Evolutionary conservation across 1,140 invertebrate species (phyloP), one percentile per base, ranked within the genome.

Genomic region (Musca domestica): DNA sequence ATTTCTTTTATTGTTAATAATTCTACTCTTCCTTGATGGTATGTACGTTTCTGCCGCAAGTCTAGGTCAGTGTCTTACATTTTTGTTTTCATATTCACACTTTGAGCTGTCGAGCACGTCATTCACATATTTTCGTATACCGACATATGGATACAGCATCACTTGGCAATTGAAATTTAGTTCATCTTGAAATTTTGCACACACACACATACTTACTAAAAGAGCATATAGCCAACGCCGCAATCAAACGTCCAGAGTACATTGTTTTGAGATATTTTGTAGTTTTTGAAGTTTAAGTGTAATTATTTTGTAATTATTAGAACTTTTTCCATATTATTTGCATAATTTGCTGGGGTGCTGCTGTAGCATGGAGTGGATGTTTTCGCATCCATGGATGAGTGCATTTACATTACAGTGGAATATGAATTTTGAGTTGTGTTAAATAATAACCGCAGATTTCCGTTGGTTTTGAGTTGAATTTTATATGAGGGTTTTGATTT

Each of bases 281-380:
- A 27, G 3, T 27, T 61, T 61, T 61, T 61, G 56, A 61, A 61
- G 56, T 61, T 61, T 61, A 61, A 61, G 27, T 61, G 30, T 34
- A 61, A 61, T 61, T 61, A 61, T 41, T 34, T 34, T 34, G 56
- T 30, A 61, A 61, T 61, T 61, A 61, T 61, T 41, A 34, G 19
- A 58, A 58, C 56, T 61, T 61, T 58, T 61, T 61, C 56, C 56
- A 61, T 61, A 61, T 61, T 61, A 61, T 61, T 61, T 61, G 56
- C 56, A 61, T 61, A 61, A 61, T 61, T 34, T 61, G 41, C 17
- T 41, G 10, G 34, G 34, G 6, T 41, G 12, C 5, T 10, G 10
- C 34, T 9, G 34, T 5, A 9, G 34, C 6, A 41, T 41, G 34
- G 34, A 7, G n/a, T 41, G 34, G 4, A 3, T 5, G 34, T 41